Base-by-base conservation (phyloP, 1,140 invertebrate genomes). In the Bombus superbus region DNA sequence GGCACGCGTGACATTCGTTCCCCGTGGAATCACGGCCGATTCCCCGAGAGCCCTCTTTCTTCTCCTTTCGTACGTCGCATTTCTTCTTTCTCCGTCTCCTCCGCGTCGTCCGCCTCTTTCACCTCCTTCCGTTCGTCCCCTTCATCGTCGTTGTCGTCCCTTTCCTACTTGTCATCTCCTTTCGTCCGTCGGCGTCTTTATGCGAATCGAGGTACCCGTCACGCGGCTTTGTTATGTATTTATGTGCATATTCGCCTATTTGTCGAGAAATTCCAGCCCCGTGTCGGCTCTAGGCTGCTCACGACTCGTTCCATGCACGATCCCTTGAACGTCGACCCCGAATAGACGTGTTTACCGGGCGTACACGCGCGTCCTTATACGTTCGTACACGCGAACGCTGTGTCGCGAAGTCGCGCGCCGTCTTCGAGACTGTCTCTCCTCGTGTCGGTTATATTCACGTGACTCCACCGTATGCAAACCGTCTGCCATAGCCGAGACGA, bases 231-330 rank as follows among this genome's bases (percentile, higher is more conserved):
- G 92, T 91, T 90, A 93, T 92, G 91, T 93, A 92, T 93, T 93
- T 93, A 93, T 93, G 92, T 90, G 92, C 91, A 93, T 92, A 92
- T 92, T 92, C 90, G 89, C 91, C 91, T 92, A 93, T 93, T 93
- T 93, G 92, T 93, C 90, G 91, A 92, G 92, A 93, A 92, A 93
- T 92, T 92, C 92, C 92, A 89, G 79, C 73, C 79, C 44, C 89
- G 86, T 93, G 92, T 93, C 88, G 90, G 88, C 86, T 93, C 91
- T 91, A 92, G 90, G 89, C 78, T 87, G 85, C 87, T 92, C 92
- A 92, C 92, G 92, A 92, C 86, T 90, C 85, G 88, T 79, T 92
- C 88, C 89, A 87, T 93, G 91, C 91, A 92, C 91, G 89, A 89
- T 92, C 87, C 79, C 59, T 84, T 90, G 90, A 92, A 88, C 88